Conservation (phyloP, 1,140 invertebrate species). For the Drosophila dunni region DNA sequence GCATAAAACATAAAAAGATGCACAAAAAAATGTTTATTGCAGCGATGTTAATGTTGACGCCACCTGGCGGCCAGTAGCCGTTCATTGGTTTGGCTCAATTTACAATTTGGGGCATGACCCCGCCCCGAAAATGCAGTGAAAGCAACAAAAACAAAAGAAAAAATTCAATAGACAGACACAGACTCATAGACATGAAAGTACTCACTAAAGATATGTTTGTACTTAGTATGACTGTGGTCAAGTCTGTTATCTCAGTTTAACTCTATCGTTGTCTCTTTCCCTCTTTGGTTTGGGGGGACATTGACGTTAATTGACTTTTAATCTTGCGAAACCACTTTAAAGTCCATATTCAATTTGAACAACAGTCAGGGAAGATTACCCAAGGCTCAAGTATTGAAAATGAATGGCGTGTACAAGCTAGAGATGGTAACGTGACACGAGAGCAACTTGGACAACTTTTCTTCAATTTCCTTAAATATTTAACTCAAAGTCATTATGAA, state of each 20-base stretch:
- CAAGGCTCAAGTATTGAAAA: not conserved
- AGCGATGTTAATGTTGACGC: constrained; percentile 32
- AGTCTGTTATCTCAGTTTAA: constrained; percentile 14
- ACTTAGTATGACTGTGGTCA: not conserved
- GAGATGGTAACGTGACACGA: constrained; percentile 15
- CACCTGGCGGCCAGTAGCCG: constrained; percentile 50
- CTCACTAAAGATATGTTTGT: not conserved
- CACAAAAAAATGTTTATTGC: constrained; percentile 18
- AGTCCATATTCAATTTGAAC: constrained; percentile 13
- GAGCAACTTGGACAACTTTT: not conserved
- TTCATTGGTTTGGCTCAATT: constrained; percentile 61
- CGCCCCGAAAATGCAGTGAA: constrained; percentile 43
- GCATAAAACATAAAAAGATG: constrained; percentile 11
- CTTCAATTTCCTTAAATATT: too few species aligned
- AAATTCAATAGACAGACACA: constrained; percentile 16
- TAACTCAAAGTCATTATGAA: too few species aligned
- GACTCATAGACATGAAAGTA: not conserved
- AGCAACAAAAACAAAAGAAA: constrained; percentile 37
- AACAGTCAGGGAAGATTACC: not conserved
- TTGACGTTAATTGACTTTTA: constrained; percentile 50
- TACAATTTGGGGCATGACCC: constrained; percentile 62
- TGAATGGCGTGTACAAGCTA: not conserved
- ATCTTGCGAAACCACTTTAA: constrained; percentile 44
- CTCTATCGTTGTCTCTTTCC: constrained; percentile 6
- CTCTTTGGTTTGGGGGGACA: constrained; percentile 9